Base-by-base conservation (phyloP, 1,140 invertebrate species). In the Drosophila cardini region DNA sequence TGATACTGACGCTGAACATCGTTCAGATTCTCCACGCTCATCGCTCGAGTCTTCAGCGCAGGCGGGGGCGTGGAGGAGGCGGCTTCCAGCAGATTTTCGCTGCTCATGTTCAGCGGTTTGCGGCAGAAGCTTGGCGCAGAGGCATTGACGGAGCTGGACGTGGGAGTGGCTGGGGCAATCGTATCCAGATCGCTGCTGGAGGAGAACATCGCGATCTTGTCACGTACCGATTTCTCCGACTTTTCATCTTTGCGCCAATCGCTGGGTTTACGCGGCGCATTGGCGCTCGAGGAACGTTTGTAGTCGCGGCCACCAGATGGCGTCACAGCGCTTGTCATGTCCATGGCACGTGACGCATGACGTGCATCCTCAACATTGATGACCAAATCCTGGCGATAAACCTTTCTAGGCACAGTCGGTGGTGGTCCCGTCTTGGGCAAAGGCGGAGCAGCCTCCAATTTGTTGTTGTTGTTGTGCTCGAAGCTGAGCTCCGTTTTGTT, bases 181-280 rank as follows among this genome's bases (percentile, higher is more conserved):
- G 64, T 45, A 74, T 90, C 42, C 69, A 82, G 56, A 55, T 93
- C 90, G 63, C 92, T 91, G 72, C 61, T 87, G 40, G 82, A 85
- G 5, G 96, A 96, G 91, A 97, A 97, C 95, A 97, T 96, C 40
- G 96, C 96, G 80, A 97, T 97, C 92, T 97, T 97, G 86, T 97
- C 96, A 79, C 95, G 95, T 13, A 97, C 96, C 76, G 96, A 96
- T 56, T 94, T 94, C 90, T 96, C 95, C 61, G 95, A 96, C 81
- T 95, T 95, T 78, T 95, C 95, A 85, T 96, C 95, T 81, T 96
- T 95, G 92, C 95, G 77, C 91, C 91, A 92, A 62, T 92, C 89
- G 38, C 90, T 90, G n/a, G 82, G 61, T 13, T 90, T 85, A 0
- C 91, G 78, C 9, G 82, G 46, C 9, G 73, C 52, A 11, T 65